Evolutionary conservation across 1,140 invertebrate species (phyloP).

Genomic region (Temnothorax nylanderi): DNA sequence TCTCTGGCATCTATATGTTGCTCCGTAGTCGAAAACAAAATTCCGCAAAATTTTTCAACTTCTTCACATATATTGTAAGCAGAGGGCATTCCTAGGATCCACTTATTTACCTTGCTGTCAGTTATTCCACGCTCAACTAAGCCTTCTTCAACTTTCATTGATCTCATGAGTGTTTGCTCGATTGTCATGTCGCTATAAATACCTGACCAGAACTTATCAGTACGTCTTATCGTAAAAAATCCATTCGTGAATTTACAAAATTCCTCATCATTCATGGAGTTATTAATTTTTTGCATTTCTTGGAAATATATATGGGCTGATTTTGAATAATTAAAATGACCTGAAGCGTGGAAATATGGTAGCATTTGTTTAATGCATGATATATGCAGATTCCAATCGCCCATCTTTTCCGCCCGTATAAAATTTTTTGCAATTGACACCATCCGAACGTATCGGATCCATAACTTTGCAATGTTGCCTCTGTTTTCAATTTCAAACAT

Average conservation of each 20-base stretch:
- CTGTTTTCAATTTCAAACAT: background rate
- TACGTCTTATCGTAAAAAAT: background rate
- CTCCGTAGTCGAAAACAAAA: background rate
- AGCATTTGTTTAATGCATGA: background rate
- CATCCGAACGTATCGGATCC: background rate
- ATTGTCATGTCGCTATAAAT: background rate
- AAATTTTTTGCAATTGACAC: background rate
- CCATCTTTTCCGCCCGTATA: background rate
- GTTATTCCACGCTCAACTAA: background rate
- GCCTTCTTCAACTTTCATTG: background rate
- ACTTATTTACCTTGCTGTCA: background rate
- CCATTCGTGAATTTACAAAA: background rate
- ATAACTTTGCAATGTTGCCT: background rate
- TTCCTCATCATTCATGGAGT: background rate
- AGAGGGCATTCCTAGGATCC: background rate
- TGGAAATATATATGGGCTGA: background rate
- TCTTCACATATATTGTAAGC: background rate
- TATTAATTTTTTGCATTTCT: background rate
- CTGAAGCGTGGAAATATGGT: background rate
- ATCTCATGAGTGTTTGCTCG: background rate
- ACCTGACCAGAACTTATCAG: background rate
- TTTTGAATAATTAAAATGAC: background rate
- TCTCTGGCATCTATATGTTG: background rate
- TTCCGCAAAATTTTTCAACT: background rate
- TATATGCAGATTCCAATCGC: background rate